Base-by-base conservation (phyloP, 2,888 invertebrate genomes). In the Parnassius apollo region DNA sequence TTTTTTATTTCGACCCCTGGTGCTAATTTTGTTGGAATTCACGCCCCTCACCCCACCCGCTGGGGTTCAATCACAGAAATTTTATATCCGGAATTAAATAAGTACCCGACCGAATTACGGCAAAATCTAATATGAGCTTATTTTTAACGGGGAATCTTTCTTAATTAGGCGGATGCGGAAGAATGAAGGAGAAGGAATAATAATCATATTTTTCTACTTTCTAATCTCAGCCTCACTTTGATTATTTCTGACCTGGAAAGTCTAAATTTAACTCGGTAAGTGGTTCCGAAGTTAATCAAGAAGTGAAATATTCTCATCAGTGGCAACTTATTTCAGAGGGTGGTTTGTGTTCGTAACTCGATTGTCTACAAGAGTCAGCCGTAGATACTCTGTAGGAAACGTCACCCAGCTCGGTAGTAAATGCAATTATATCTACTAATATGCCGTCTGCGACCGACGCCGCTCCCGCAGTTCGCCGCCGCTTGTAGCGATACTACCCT, bases 11-110 rank as follows among this genome's bases (percentile, higher is more conserved):
- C 91, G 88, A 90, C 92, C 91, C 92, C 92, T 90, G 89, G 92
- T 91, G 92, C 92, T 92, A 92, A 92, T 92, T 92, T 92, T 89
- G 91, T 90, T 88, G 92, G 92, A 92, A 92, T 92, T 92, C 92
- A 91, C 92, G 92, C 92, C 92, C 92, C 88, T 88, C 85, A 79
- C 85, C 84, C 86, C 87, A 78, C 89, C 90, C 88, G 91, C 84
- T 85, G 87, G 86, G 87, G 85, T 90, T 92, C 92, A 92, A 92
- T 92, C 92, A 92, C 90, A 89, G 91, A 92, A 90, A 92, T 92
- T 91, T 91, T 91, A 92, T 92, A 91, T 92, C 91, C 91, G 86
- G 92, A 92, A 92, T 92, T 91, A 91, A 92, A 92, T 92, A 92
- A 92, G 92, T 91, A 91, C 84, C 89, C 85, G 74, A 80, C 84